Evolutionary conservation across 2,888 invertebrate genomes (phyloP), one percentile per base, ranked within the genome.

Genomic region (Drosophila dives): DNA sequence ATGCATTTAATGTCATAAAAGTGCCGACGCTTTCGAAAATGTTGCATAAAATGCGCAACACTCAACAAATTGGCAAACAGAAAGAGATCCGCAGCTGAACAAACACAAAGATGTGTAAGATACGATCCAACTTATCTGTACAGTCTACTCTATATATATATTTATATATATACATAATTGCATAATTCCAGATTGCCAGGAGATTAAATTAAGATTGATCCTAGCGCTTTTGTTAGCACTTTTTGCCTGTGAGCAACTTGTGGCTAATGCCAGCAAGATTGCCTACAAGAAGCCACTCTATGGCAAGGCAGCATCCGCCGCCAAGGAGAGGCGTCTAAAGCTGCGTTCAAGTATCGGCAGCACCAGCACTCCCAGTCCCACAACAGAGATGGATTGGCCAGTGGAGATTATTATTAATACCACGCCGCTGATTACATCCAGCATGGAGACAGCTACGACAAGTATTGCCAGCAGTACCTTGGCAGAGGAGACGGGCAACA

Each of bases 271-370:
- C 51, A 86, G 72, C 20, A 91, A 91, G 68, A 83, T 90, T 2
- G 79, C 89, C 1, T 90, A 89, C 65, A 92, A 90, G 53, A 91
- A 91, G 54, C 71, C 90, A 0, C 66, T 89, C 23, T 75, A 77
- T n/a, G 82, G 88, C 48, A 91, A 90, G 45, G 40, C 64, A 1
- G 83, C 80, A 48, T 59, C 48, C 15, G 45, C 82, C 2, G 48
- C 81, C 4, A 90, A 86, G 72, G 88, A 90, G 48, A 86, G 79
- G 11, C 75, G 80, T 4, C 10, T 58, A 1, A 75, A 51, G 61
- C 48, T 49, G 8, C 58, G 53, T 34, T 7, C 75, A 23, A 45
- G 45, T 23, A 45, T 7, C 45, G 15, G 45, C 45, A 29, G 29
- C 29, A 29, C 61, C 3, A 54, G 34, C 34, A 60, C 8, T 10